These are phyloP conservation scores for Pitangus sulphuratus DNA, from an alignment of 2,797 vertebrate genomes.

Conservation along the genomic window DNA sequence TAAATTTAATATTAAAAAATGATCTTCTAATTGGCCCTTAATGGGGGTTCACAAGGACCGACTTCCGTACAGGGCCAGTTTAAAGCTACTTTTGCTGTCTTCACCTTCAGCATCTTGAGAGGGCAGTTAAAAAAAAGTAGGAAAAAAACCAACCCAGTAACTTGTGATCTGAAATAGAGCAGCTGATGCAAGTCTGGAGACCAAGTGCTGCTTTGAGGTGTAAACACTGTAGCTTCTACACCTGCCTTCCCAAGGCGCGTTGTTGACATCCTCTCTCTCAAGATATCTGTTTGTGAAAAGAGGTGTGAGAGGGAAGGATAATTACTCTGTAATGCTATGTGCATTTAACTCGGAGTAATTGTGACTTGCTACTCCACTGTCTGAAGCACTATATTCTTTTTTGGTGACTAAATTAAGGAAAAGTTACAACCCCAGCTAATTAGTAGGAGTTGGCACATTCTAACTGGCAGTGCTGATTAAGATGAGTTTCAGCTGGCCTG, in stretches of 20 bases:
- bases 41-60: background rate
- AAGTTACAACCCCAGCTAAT: background rate
- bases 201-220: background rate
- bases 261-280: background rate
- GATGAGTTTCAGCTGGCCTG: background rate
- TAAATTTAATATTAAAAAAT: background rate
- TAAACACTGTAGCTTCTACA: background rate
- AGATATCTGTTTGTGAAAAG: background rate
- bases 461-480: background rate
- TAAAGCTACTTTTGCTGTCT: background rate
- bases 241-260: background rate
- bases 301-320: background rate
- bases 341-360: background rate
- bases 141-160: background rate
- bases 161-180: background rate
- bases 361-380: background rate
- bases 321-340: background rate
- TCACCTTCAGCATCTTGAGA: background rate
- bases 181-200: background rate
- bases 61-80: background rate
- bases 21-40: background rate
- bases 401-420: background rate
- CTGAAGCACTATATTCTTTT: background rate
- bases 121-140: background rate
- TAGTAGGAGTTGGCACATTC: background rate